phyloP scores from a whole-genome alignment of 2,113 vertebrate genomes.

The Tursiops truncatus region DNA sequence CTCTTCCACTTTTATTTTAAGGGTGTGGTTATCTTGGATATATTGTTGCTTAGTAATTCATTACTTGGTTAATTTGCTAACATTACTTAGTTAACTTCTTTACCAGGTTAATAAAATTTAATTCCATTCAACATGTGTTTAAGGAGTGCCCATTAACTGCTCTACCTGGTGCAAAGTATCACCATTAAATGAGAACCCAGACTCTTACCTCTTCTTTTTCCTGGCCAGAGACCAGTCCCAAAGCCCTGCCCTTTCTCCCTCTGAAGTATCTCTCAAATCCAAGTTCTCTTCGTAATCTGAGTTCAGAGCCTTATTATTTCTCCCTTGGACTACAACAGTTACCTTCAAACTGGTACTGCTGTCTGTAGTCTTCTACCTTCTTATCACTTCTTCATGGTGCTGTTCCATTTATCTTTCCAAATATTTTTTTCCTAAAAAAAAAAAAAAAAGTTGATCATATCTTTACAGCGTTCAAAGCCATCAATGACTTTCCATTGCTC shows the following conservation, averaged over 20 bases:
- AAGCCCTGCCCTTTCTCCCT: background rate
- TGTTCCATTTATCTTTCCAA: background rate
- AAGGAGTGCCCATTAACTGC: background rate
- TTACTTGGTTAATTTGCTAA: background rate
- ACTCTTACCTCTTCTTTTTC: background rate
- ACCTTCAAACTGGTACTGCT: background rate
- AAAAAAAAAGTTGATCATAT: background rate
- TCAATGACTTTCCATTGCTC: background rate
- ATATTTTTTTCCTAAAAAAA: background rate
- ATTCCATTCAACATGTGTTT: background rate
- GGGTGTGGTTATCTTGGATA: background rate
- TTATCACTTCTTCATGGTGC: background rate
- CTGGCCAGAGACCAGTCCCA: background rate
- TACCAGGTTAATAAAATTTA: background rate
- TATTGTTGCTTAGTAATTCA: background rate
- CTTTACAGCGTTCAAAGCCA: background rate
- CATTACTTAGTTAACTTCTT: background rate
- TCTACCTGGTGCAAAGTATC: background rate
- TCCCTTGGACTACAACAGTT: background rate
- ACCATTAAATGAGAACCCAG: background rate
- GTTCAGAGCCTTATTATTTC: background rate
- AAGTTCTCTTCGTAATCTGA: background rate
- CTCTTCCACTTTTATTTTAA: conserved; percentile 33
- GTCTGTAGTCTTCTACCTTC: background rate
- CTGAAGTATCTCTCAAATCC: background rate